Evolutionary conservation across 2,797 vertebrate species (phyloP), one percentile per base, ranked within the genome.

Genomic region (Tangara arthus): DNA sequence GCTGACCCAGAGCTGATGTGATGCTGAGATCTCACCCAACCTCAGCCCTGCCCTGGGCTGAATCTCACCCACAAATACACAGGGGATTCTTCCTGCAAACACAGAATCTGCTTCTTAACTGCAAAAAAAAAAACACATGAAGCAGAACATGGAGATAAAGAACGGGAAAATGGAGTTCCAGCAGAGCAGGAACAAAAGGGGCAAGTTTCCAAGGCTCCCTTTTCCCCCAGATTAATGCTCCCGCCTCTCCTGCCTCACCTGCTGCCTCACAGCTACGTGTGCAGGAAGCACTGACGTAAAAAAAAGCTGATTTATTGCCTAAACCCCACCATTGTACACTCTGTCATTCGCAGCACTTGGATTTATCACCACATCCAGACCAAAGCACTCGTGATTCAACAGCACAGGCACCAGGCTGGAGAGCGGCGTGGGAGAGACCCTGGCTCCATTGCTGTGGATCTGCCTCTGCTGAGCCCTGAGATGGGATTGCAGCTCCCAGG

Each of bases 1-100:
- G 12, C 60, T 56, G 72, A 65, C 34, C 55, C 0, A 0, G 50
- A 69, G 34, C 20, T 0, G 0, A 30, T 1, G n/a, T 0, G 2
- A 37, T 14, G 50, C 73, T 56, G 46, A 87, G 61, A 34, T 26
- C 68, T 72, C 59, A 68, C 34, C 28, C 12, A 4, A 5, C 17
- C 55, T 19, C 81, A 37, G 41, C 2, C 70, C 23, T 35, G 24
- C 44, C 21, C 17, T 21, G 39, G 44, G 35, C 44, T 78, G 61
- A 63, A 70, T 34, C 70, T 47, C 81, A n/a, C 46, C 23, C 2
- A 10, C 37, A 69, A 69, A 87, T 32, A 69, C 2, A 1, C 39
- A 8, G 30, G 10, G 22, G 26, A 35, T 44, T 76, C 70, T 47
- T 23, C 28, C 50, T 49, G 32, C 70, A 61, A 71, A 71, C 21